phyloP scores from a whole-genome alignment of 2,797 vertebrate species.

The Heteromormyrus szaboi region DNA sequence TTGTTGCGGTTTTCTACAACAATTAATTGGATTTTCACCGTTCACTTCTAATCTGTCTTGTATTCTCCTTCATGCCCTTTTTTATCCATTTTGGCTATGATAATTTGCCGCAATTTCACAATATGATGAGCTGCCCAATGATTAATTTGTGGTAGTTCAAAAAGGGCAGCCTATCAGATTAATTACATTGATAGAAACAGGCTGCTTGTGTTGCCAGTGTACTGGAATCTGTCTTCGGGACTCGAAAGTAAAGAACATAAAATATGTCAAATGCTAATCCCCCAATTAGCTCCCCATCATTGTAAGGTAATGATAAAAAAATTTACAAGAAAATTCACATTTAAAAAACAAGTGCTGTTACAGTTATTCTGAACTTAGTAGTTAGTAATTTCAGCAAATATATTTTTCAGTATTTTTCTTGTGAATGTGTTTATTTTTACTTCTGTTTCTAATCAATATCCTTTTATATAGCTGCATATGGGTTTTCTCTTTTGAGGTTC shows the following conservation, averaged over 20 bases:
- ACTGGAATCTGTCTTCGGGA: background rate
- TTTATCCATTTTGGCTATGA: slow-evolving; percentile 7
- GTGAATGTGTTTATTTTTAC: background rate
- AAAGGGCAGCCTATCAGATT: slow-evolving; percentile 12
- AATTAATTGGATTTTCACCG: slow-evolving; percentile 21
- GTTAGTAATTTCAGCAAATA: background rate
- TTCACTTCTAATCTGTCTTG: slow-evolving; percentile 23
- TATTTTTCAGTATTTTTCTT: background rate
- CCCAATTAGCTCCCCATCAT: background rate
- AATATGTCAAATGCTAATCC: background rate
- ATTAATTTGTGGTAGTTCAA: slow-evolving; percentile 15
- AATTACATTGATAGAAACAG: slow-evolving; percentile 9
- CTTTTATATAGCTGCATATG: background rate
- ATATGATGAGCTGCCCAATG: slow-evolving; percentile 13
- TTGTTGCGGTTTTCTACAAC: slow-evolving; percentile 11
- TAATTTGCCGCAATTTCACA: slow-evolving; percentile 17
- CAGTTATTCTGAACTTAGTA: background rate
- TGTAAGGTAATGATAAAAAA: background rate
- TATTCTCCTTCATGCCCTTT: slow-evolving; percentile 10
- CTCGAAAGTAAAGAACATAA: background rate
- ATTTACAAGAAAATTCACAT: background rate
- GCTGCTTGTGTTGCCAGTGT: background rate
- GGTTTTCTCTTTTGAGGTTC: background rate
- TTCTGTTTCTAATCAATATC: background rate
- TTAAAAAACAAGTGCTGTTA: background rate